Conservation (phyloP, 2,888 invertebrate species). For the Pemphredon lugubris region DNA sequence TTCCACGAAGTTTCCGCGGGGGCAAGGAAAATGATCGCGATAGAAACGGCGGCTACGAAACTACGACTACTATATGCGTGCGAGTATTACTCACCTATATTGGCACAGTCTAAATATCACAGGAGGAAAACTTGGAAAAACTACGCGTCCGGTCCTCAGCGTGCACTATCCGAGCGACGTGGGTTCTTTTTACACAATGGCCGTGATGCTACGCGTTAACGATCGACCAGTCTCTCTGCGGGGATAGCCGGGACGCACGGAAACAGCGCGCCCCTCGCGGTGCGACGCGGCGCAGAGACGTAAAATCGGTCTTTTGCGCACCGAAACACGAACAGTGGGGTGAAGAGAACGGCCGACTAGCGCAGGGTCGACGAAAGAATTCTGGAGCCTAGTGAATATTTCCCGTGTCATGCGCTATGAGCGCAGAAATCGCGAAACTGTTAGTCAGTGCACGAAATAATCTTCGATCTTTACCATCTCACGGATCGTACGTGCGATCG, state of each 20-base stretch:
- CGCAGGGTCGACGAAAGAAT: conserved; percentile 46
- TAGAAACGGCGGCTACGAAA: too few species aligned
- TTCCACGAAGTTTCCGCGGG: conserved; percentile 48
- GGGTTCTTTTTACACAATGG: conserved; percentile 80
- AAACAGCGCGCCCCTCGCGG: conserved; percentile 66
- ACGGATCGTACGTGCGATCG: not conserved
- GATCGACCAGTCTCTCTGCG: conserved; percentile 73
- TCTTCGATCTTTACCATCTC: too few species aligned
- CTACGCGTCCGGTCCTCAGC: conserved; percentile 77
- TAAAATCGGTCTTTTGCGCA: conserved; percentile 68
- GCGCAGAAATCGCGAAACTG: not conserved
- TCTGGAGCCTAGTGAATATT: conserved; percentile 27
- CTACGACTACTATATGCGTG: not conserved
- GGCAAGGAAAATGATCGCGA: not conserved
- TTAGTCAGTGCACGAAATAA: not conserved
- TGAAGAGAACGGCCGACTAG: conserved; percentile 52
- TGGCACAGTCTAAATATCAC: conserved; percentile 81
- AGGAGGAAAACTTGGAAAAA: conserved; percentile 79
- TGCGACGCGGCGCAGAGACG: conserved; percentile 78
- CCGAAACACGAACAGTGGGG: conserved; percentile 53
- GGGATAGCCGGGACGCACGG: conserved; percentile 70
- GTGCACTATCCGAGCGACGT: conserved; percentile 76
- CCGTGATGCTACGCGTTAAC: conserved; percentile 75
- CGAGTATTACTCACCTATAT: conserved; percentile 75
- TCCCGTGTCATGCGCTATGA: not conserved